Evolutionary conservation across 2,888 invertebrate genomes (phyloP).

Genomic region (Erpobdella octoculata): DNA sequence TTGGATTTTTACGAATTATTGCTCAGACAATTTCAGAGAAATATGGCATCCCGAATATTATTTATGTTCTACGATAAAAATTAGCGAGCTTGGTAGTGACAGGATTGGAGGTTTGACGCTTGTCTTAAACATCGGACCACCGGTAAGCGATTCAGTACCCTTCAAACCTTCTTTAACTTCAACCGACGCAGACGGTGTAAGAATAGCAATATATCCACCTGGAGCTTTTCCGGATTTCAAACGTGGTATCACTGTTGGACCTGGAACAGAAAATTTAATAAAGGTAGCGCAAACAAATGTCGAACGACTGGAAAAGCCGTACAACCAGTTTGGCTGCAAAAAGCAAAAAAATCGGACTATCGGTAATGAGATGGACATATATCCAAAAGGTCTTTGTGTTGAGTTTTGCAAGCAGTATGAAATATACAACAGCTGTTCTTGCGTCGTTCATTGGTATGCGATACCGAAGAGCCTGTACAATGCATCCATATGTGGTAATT

Average conservation of each 20-base stretch:
- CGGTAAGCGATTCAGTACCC: not conserved
- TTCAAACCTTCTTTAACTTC: not conserved
- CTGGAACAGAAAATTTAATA: constrained; percentile 22
- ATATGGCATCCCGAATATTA: constrained; percentile 17
- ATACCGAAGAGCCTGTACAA: not conserved
- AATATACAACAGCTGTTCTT: not conserved
- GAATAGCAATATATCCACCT: not conserved
- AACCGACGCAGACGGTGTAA: not conserved
- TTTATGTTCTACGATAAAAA: constrained; percentile 14
- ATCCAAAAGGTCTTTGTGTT: not conserved
- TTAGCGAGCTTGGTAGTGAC: not conserved
- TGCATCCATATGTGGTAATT: not conserved
- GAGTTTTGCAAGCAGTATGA: not conserved
- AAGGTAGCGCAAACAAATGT: not conserved
- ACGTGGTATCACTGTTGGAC: constrained; percentile 7
- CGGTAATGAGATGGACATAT: not conserved
- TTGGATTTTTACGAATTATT: not conserved
- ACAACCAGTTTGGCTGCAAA: not conserved
- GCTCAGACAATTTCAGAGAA: not conserved
- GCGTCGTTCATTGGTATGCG: constrained; percentile 2
- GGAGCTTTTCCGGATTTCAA: constrained; percentile 11
- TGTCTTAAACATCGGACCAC: constrained; percentile 10
- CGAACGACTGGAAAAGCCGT: constrained; percentile 7
- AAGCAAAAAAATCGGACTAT: not conserved
- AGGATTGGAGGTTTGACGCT: constrained; percentile 11